A percentile compares a stretch with the other conserved stretches of the same genome.
Evolutionary conservation across 2,113 vertebrate species (phyloP).

Genomic region (Cinclus mexicanus): DNA sequence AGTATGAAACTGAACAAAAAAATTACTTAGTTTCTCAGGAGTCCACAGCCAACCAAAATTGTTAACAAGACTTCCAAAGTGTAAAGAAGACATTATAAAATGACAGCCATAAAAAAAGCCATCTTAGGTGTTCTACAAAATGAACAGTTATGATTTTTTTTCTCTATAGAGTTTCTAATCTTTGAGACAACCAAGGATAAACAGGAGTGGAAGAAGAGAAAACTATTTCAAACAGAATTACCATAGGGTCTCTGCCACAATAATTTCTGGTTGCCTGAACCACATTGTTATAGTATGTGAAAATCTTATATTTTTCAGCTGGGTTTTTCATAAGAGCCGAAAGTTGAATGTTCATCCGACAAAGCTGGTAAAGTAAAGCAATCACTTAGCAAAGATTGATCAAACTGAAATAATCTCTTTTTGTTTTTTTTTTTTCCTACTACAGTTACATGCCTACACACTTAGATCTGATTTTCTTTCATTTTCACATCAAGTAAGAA

Average conservation of each 20-base stretch:
- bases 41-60: neutral
- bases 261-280: neutral
- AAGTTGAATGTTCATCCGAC: neutral
- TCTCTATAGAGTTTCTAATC: neutral
- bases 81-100: neutral
- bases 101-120: neutral
- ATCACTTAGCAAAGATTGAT: neutral
- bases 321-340: neutral
- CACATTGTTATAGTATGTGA: neutral
- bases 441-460: neutral
- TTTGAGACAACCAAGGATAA: neutral
- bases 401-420: neutral
- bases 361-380: neutral
- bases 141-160: neutral
- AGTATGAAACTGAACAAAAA: neutral
- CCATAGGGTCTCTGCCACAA: neutral
- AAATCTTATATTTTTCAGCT: neutral
- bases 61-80: neutral
- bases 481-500: neutral
- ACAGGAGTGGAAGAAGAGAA: neutral
- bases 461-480: neutral
- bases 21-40: neutral
- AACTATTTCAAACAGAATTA: neutral
- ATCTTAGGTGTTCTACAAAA: neutral
- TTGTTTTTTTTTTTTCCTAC: neutral